Base-by-base conservation (phyloP, 64 coral and sea anemone species). In the Pocillopora damicornis region DNA sequence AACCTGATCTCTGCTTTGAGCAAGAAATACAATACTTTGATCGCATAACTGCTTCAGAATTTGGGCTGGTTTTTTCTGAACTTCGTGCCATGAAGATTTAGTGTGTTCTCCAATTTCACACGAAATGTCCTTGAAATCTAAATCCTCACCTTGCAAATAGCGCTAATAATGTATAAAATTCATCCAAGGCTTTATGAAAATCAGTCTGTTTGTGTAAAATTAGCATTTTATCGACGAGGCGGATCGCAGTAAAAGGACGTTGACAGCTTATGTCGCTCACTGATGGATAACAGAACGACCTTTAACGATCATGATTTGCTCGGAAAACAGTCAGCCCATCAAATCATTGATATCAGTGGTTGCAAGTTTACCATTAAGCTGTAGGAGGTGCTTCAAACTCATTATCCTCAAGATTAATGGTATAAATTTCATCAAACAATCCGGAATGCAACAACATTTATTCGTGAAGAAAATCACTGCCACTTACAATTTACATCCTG, bases 201-300 rank as follows among this genome's bases (percentile, higher is more conserved):
- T 30, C 9, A 45, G 66, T 89, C 88, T 75, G 81, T 89, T 89
- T 81, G 61, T 79, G 30, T 89, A 89, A 81, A 82, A 89, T 82
- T 89, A 89, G 57, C 77, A 81, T 89, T 81, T 89, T 89, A 89
- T 89, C 88, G 77, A 79, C 26, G 2, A 89, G 88, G 88, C 88
- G 88, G 88, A 89, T 89, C 88, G 35, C 15, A 35, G 51, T 59
- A 89, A 89, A 89, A 80, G 76, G 13, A 89, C 58, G 57, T 25
- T 80, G 64, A 88, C 76, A 73, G 45, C 11, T 60, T 30, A 69
- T 76, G 68, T 88, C 25, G 58, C 68, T 65, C 17, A 11, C 6
- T 89, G 68, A 73, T 59, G 56, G 34, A 89, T 73, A 68, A 80
- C 76, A 72, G 76, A 81, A 61, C 5, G 35, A 42, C 57, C 58